Evolutionary conservation across 2,888 invertebrate genomes (phyloP), one percentile per base, ranked within the genome.

Genomic region (Erebia aethiops): DNA sequence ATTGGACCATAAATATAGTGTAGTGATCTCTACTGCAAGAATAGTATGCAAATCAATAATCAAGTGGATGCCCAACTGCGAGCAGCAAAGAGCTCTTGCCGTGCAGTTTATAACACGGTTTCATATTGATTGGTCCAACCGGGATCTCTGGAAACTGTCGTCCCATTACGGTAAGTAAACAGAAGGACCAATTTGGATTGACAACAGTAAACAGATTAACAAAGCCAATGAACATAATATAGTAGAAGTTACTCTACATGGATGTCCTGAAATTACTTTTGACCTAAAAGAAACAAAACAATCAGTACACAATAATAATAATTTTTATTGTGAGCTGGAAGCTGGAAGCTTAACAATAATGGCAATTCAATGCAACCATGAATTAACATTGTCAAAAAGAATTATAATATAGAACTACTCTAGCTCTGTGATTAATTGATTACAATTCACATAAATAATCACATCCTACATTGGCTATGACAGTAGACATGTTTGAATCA

Each of bases 31-130:
- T 87, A 81, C 83, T 84, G 80, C 82, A 83, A 86, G 84, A 79
- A 87, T 85, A 86, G 83, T 84, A 90, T 89, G 85, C 86, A 89
- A 91, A 92, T 92, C 92, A 83, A 92, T 92, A 91, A 84, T 79
- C 81, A 78, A 85, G 86, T 88, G 87, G 84, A 87, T 87, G 78
- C 81, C 86, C 85, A 87, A 84, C 83, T 84, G 82, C 79, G 79
- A 86, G 81, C 78, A 79, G 77, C 81, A 80, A 78, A 86, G 83
- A 83, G 84, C 85, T 86, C 84, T 84, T 84, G 79, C 84, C 81
- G 86, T 88, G 85, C 85, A 85, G 87, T 87, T 84, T 84, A 84
- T 82, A 85, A 83, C 84, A 85, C 85, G 81, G 84, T 83, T 90
- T 87, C 89, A 91, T 92, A 92, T 92, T 92, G 91, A 92, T 92